phyloP scores from a whole-genome alignment of 2,888 invertebrate species.

The Cryptosula pallasiana region DNA sequence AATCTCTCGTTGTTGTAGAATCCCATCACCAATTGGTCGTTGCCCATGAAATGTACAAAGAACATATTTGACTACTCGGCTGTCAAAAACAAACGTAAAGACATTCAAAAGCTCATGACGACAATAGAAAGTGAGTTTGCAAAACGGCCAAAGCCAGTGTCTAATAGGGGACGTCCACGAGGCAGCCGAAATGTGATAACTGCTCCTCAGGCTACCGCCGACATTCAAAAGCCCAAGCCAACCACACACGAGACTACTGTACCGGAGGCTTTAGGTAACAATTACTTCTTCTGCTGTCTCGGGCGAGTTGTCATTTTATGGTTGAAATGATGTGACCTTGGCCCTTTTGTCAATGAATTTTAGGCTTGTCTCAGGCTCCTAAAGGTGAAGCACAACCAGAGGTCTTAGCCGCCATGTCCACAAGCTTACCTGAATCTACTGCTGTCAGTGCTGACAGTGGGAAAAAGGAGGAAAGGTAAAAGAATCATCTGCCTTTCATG shows the following conservation, averaged over 20 bases:
- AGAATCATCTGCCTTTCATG: no score
- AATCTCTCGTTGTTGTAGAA: no score
- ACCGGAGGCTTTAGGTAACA: background rate
- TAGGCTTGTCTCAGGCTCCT: background rate
- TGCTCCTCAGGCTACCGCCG: background rate
- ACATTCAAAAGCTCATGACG: constrained; percentile 70
- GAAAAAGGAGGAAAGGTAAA: no score
- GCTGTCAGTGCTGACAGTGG: no score
- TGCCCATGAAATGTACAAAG: constrained; percentile 75
- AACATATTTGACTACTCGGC: constrained; percentile 82
- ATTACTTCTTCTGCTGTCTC: background rate
- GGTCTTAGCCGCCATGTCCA: background rate
- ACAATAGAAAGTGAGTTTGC: background rate
- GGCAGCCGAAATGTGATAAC: background rate
- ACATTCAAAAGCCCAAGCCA: background rate
- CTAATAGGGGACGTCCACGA: background rate
- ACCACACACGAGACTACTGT: background rate
- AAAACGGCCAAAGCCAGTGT: background rate
- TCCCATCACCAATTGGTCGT: constrained; percentile 73
- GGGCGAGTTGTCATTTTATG: background rate
- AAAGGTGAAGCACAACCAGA: background rate
- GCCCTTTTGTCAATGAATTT: background rate
- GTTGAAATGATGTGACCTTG: background rate
- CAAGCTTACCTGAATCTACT: no score
- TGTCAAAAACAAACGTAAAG: constrained; percentile 78